Evolutionary conservation across 2,888 invertebrate species (phyloP), one percentile per base, ranked within the genome.

Genomic region (Macrophya alboannulata): DNA sequence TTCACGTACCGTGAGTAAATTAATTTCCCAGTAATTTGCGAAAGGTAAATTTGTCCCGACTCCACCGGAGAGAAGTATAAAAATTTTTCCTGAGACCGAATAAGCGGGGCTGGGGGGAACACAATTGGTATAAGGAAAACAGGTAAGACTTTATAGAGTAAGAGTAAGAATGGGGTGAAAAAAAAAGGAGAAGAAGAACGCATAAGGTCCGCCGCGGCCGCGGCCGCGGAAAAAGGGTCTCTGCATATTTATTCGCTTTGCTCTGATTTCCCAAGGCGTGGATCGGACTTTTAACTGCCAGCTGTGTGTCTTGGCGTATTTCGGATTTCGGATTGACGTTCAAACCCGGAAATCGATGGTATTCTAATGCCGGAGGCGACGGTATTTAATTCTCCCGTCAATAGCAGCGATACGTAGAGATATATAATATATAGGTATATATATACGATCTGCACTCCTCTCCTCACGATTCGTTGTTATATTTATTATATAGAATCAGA

Each of bases 331-430:
- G 40, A 72, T 72, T 45, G 72, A 72, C 72, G 72, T 72, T 71
- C 40, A 43, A 72, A 40, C 43, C 0, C 21, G 45, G 21, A 72
- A 72, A 72, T 72, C 72, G 72, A 72, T 72, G 9, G 12, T 6
- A 72, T 9, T 72, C 72, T 72, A n/a, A 72, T 72, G 72, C 72
- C 45, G 4, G 72, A n/a, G 45, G 72, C 21, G 8, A 72, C 21
- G 72, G 72, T 72, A 40, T 45, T 72, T 72, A 72, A 72, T 72
- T 72, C 72, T 45, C 40, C 72, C 72, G 72, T 72, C 72, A 72
- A 72, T 72, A 72, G 0, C 72, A 72, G 68, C 1, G 15, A 31
- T 21, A 68, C 37, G 15, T 59, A 59, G n/a, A n/a, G n/a, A n/a
- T 25, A 68, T 15, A 5, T 15, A 37, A 68, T 68, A 31, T 25